Evolutionary conservation across 2,888 invertebrate genomes (phyloP).

Genomic region (Plagodis pulveraria): DNA sequence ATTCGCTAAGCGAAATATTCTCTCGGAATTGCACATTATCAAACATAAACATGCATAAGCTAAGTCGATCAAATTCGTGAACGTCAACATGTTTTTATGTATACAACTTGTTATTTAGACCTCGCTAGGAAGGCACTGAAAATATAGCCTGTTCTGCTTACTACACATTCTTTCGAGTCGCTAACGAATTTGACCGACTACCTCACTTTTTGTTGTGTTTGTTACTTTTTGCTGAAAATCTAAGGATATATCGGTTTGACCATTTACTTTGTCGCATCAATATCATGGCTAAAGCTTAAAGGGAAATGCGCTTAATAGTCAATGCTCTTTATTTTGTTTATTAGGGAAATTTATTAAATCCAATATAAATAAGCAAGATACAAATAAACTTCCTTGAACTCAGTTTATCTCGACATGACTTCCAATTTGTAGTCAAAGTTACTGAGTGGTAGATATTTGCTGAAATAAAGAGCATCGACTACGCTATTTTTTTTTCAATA

Average conservation of each 20-base stretch:
- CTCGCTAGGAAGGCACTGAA: no score
- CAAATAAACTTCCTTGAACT: no score
- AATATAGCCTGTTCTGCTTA: background rate
- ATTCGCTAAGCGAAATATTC: constrained; percentile 2
- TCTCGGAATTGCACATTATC: constrained; percentile 22
- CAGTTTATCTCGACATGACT: no score
- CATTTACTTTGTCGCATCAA: no score
- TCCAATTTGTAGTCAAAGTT: background rate
- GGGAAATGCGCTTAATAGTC: background rate
- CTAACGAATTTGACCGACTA: constrained; percentile 10
- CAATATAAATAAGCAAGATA: no score
- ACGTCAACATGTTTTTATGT: background rate
- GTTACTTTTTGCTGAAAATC: background rate
- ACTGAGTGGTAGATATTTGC: constrained; percentile 4
- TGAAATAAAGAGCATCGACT: constrained; percentile 18
- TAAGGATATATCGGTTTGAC: no score
- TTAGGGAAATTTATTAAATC: no score
- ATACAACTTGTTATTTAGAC: background rate
- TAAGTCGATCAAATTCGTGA: constrained; percentile 7
- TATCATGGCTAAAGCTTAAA: no score
- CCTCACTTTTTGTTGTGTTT: background rate
- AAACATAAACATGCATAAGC: background rate
- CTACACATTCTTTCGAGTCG: background rate
- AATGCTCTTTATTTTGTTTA: background rate
- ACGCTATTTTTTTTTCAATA: constrained; percentile 15